These are phyloP conservation scores for Boulengerochromis microlepis DNA, from an alignment of 2,113 vertebrate genomes.

Conservation along the genomic window DNA sequence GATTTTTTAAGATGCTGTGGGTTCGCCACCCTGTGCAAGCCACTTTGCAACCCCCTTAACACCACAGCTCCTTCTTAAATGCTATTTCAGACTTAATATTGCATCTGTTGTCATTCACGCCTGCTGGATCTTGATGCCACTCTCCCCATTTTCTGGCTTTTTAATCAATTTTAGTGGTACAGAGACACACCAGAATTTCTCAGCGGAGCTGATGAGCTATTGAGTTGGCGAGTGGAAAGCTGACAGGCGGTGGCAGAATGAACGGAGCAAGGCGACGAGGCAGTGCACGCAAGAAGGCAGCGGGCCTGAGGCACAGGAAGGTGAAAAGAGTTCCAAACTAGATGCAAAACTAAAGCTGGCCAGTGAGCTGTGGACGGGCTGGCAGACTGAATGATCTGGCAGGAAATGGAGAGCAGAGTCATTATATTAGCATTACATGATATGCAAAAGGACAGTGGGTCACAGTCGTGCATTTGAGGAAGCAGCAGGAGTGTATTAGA, in stretches of 20 bases:
- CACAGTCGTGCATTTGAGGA: not conserved
- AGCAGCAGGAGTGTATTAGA: not conserved
- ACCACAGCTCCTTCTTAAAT: not conserved
- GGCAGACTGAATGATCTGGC: not conserved
- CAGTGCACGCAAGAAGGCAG: not conserved
- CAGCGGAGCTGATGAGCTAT: not conserved
- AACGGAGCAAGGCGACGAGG: not conserved
- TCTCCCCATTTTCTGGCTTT: not conserved
- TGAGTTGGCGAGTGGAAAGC: not conserved
- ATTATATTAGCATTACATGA: not conserved
- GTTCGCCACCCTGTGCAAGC: not conserved
- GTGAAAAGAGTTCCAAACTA: not conserved
- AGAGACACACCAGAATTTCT: not conserved
- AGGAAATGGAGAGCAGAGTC: not conserved
- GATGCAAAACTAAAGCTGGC: not conserved
- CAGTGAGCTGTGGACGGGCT: not conserved
- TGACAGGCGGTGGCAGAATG: not conserved
- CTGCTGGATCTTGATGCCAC: not conserved
- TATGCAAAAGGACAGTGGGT: not conserved
- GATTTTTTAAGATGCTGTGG: not conserved
- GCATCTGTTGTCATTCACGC: not conserved
- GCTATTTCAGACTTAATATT: not conserved
- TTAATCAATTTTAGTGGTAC: not conserved
- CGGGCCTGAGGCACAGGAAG: not conserved
- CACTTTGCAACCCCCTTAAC: not conserved